Percentiles rank a stretch among this genome's conserved stretches.
These are phyloP conservation scores for Hydrolagus colliei DNA, from an alignment of 2,797 vertebrate genomes.

Conservation along the genomic window DNA sequence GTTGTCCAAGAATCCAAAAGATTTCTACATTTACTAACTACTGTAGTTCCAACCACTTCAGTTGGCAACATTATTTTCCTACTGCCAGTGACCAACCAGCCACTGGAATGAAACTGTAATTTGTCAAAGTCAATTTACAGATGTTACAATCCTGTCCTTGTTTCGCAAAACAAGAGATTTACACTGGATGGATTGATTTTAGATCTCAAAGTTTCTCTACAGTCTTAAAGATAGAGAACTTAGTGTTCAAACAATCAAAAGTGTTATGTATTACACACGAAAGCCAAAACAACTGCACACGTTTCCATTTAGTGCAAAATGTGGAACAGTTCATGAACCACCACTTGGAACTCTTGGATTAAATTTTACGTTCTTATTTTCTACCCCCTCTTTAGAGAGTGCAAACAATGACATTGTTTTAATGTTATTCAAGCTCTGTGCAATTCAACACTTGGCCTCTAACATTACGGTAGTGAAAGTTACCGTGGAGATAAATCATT, in stretches of 20 bases:
- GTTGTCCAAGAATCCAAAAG: no score
- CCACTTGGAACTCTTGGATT: not conserved
- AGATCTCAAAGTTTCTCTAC: not conserved
- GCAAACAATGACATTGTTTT: not conserved
- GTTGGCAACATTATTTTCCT: not conserved
- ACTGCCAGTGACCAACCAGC: not conserved
- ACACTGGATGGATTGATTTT: not conserved
- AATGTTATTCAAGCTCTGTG: not conserved
- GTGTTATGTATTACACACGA: not conserved
- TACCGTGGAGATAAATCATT: not conserved
- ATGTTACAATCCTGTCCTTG: not conserved
- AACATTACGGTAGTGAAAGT: not conserved
- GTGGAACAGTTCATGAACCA: not conserved
- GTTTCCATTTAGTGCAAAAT: not conserved
- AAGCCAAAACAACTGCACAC: not conserved
- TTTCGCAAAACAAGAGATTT: not conserved
- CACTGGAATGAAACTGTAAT: no score
- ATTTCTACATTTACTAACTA: not conserved
- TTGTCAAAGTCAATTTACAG: not conserved
- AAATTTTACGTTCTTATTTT: not conserved
- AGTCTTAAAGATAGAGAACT: no score
- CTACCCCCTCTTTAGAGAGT: not conserved
- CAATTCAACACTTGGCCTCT: not conserved
- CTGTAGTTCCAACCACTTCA: not conserved
- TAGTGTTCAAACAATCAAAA: not conserved